Evolutionary conservation across 2,113 vertebrate species (phyloP).

Genomic region (Chaenocephalus aceratus): DNA sequence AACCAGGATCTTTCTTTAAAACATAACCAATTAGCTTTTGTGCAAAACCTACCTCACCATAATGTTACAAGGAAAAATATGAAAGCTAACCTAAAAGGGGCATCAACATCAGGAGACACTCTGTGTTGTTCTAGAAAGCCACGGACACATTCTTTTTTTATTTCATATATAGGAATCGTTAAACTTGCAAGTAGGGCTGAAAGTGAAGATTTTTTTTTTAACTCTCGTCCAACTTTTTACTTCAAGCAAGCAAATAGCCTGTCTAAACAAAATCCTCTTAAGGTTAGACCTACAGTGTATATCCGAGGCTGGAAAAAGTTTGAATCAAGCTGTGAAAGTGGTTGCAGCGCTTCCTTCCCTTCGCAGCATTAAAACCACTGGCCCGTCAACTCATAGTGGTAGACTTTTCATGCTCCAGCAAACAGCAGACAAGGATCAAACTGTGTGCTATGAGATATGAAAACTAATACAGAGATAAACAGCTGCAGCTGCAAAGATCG

Average conservation of each 20-base stretch:
- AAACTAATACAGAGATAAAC: constrained; percentile 59
- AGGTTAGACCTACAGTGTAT: not conserved
- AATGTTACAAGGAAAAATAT: too few species aligned
- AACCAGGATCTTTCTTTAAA: not conserved
- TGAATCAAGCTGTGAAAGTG: constrained; percentile 30
- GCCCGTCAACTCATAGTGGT: constrained; percentile 36
- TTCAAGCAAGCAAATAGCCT: not conserved
- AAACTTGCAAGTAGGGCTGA: not conserved
- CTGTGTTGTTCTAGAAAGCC: not conserved
- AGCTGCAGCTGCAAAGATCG: constrained; percentile 29
- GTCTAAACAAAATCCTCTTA: not conserved
- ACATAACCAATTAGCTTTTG: not conserved
- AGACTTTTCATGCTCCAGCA: constrained; percentile 58
- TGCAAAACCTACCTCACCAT: not conserved
- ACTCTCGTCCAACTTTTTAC: not conserved
- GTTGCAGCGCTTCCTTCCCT: not conserved
- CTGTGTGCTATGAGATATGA: constrained; percentile 70
- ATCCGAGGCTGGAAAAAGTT: constrained; percentile 2
- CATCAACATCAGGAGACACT: too few species aligned
- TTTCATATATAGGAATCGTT: not conserved
- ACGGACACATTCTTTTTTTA: not conserved
- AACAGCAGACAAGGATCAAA: constrained; percentile 64
- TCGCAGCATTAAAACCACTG: constrained; percentile 32
- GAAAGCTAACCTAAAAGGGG: too few species aligned
- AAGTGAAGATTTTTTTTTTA: not conserved